These are phyloP conservation scores for Phaetusa simplex DNA, from an alignment of 2,113 vertebrate genomes.

Conservation along the genomic window DNA sequence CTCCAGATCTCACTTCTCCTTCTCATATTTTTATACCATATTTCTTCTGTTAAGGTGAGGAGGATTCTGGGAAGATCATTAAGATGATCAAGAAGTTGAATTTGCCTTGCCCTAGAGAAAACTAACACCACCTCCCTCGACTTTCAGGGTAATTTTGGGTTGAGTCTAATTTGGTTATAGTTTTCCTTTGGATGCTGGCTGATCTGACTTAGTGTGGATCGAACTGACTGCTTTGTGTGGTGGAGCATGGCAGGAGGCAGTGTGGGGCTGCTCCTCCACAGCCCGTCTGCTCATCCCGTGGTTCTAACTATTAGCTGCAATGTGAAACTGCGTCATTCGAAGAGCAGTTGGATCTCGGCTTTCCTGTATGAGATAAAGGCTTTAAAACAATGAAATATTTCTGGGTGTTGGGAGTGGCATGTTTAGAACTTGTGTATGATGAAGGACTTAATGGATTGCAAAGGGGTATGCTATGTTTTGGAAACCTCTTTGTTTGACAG, in stretches of 20 bases:
- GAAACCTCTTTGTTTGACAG: background rate
- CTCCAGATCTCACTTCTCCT: background rate
- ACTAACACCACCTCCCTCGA: background rate
- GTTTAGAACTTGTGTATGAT: background rate
- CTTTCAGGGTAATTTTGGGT: background rate
- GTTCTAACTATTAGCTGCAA: background rate
- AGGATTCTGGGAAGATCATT: background rate
- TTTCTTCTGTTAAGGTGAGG: background rate
- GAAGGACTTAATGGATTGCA: background rate
- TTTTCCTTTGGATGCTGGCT: background rate
- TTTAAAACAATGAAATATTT: background rate
- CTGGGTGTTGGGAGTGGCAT: background rate
- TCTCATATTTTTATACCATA: background rate
- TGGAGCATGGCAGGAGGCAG: background rate
- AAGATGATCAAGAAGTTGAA: background rate
- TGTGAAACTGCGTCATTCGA: background rate
- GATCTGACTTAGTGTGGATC: background rate
- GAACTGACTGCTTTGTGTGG: background rate
- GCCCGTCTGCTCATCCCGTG: rapidly evolving
- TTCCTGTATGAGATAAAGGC: background rate
- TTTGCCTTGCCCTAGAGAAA: background rate
- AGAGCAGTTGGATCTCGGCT: background rate
- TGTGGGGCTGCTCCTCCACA: background rate
- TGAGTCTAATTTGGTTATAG: background rate
- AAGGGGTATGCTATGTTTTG: background rate